Conservation (phyloP, 1,140 invertebrate species). For the Dreissena rostriformis region DNA sequence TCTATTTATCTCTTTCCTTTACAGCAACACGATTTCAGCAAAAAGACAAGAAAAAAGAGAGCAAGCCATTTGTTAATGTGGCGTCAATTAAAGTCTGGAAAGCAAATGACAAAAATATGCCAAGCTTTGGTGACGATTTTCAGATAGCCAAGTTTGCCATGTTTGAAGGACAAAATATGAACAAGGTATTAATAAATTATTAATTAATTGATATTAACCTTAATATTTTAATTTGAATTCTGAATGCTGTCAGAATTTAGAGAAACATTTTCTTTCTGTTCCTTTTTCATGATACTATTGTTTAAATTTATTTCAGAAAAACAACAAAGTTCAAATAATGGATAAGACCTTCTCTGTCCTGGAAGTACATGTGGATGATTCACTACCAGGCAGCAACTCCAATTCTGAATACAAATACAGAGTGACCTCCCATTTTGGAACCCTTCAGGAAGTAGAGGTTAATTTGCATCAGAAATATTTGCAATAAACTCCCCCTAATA, state of each 20-base stretch:
- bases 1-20: background rate
- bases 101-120: constrained; percentile 64
- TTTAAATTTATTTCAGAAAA: too few relatives aligned
- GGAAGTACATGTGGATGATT: constrained; percentile 61
- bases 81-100: constrained; percentile 68
- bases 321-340: background rate
- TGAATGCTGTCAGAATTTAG: too few relatives aligned
- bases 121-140: constrained; percentile 66
- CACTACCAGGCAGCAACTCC: constrained; percentile 32
- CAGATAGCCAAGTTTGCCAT: constrained; percentile 75
- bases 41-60: constrained; percentile 61
- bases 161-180: constrained; percentile 61
- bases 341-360: constrained; percentile 56
- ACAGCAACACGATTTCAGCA: constrained; percentile 58
- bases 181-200: too few relatives aligned
- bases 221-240: too few relatives aligned
- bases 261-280: too few relatives aligned
- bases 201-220: too few relatives aligned
- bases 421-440: constrained; percentile 60
- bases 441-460: constrained; percentile 53
- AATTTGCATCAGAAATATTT: background rate
- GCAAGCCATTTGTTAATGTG: constrained; percentile 60
- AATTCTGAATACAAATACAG: constrained; percentile 45
- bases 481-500: too few relatives aligned
- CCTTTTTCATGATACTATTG: too few relatives aligned